phyloP scores from a whole-genome alignment of 2,888 invertebrate genomes.

The Ophion slaviceki region DNA sequence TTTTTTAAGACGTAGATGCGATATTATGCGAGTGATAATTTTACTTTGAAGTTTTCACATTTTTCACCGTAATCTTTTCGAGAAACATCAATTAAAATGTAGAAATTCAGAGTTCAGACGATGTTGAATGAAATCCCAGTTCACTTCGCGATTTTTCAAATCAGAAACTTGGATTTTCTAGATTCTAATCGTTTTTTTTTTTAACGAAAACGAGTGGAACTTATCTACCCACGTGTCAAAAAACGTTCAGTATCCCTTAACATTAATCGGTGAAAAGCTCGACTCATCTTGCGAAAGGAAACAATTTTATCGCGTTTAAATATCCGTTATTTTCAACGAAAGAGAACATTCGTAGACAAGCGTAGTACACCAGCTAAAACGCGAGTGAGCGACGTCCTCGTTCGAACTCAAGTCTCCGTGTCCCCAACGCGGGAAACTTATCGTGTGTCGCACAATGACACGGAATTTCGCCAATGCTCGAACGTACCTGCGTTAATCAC shows the following conservation, averaged over 20 bases:
- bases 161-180: neutral
- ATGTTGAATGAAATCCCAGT: no score
- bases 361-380: slow-evolving; percentile 33
- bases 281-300: slow-evolving; percentile 4
- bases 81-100: neutral
- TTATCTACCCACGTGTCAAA: neutral
- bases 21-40: neutral
- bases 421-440: neutral
- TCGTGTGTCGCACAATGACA: neutral
- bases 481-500: slow-evolving; percentile 22
- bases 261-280: neutral
- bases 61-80: neutral
- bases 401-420: neutral
- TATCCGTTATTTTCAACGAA: slow-evolving; percentile 26
- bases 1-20: slow-evolving; percentile 23
- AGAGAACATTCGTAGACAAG: slow-evolving; percentile 45
- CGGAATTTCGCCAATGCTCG: neutral
- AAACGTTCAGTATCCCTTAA: neutral
- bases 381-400: neutral
- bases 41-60: neutral
- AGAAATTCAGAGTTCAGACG: neutral
- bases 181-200: neutral
- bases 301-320: slow-evolving; percentile 34
- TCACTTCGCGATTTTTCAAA: no score
- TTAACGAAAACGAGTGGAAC: neutral